Percentiles rank a stretch among this genome's conserved stretches.
Conservation (phyloP, 2,113 vertebrate genomes). For the Phainopepla nitens region DNA sequence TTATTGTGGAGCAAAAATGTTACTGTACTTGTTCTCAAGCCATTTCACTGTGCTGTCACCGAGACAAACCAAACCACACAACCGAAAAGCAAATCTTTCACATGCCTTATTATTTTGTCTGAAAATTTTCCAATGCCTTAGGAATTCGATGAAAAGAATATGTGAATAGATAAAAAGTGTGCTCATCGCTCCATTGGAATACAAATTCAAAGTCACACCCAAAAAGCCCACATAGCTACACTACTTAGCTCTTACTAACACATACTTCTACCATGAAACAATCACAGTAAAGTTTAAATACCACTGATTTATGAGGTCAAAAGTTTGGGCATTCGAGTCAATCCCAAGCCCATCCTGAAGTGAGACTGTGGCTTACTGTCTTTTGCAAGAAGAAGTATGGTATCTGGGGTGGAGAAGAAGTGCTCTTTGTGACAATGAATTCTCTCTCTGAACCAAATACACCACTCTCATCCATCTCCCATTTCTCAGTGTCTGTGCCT, state of each 20-base stretch:
- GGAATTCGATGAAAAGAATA: not conserved
- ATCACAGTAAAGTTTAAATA: not conserved
- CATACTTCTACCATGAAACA: not conserved
- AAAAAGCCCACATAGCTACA: not conserved
- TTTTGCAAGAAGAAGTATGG: not conserved
- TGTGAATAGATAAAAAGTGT: not conserved
- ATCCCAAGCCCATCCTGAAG: not conserved
- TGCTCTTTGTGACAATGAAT: not conserved
- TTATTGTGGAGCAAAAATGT: not conserved
- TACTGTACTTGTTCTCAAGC: not conserved
- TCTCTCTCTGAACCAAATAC: not conserved
- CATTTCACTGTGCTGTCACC: not conserved
- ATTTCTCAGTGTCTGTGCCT: not conserved
- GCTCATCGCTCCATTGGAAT: not conserved
- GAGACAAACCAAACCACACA: not conserved
- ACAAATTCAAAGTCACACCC: not conserved
- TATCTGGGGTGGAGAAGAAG: not conserved
- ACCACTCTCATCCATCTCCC: not conserved
- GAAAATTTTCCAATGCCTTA: not conserved
- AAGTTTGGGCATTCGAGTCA: not conserved
- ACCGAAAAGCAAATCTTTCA: not conserved
- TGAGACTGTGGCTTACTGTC: not conserved
- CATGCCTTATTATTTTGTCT: not conserved
- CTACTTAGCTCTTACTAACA: not conserved
- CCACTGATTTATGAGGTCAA: not conserved